A percentile compares a stretch with the other conserved stretches of the same genome.
Conservation (phyloP, 2,797 vertebrate species). For the Ptychobarbus kaznakovi region DNA sequence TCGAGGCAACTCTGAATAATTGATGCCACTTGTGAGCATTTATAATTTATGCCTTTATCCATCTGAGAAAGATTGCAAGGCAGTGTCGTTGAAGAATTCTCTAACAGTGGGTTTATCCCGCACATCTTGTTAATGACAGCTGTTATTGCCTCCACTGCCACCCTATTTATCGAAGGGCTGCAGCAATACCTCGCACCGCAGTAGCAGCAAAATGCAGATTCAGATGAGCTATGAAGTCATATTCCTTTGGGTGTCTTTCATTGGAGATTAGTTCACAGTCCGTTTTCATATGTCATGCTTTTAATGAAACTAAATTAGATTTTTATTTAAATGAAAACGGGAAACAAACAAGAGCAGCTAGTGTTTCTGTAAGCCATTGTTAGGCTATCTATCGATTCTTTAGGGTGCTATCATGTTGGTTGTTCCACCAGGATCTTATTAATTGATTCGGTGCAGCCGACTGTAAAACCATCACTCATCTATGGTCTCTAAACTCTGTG, state of each 20-base stretch:
- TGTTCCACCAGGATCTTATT: constrained; percentile 44
- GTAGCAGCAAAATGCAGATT: constrained; percentile 14
- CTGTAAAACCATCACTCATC: constrained; percentile 46
- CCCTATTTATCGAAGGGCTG: constrained; percentile 40
- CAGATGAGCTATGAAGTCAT: constrained; percentile 3
- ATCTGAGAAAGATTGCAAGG: constrained; percentile 67
- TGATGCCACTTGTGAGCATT: constrained; percentile 68
- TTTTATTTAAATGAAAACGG: neutral
- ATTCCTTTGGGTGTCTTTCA: constrained; percentile 4
- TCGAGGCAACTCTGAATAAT: constrained; percentile 74
- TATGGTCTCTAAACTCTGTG: constrained; percentile 34
- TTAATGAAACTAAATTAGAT: constrained; percentile 31
- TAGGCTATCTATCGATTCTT: constrained; percentile 44
- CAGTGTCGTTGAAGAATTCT: constrained; percentile 53
- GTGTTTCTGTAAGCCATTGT: constrained; percentile 31
- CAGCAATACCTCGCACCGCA: neutral
- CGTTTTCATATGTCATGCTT: neutral
- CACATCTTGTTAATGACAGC: constrained; percentile 51
- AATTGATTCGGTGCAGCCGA: constrained; percentile 41
- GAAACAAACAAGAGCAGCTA: constrained; percentile 23
- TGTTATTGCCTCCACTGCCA: constrained; percentile 57
- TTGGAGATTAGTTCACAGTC: neutral
- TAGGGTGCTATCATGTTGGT: neutral
- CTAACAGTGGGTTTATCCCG: constrained; percentile 48
- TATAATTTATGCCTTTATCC: constrained; percentile 76